Evolutionary conservation across 2,797 vertebrate genomes (phyloP), one percentile per base, ranked within the genome.

Genomic region (Dryobates pubescens): DNA sequence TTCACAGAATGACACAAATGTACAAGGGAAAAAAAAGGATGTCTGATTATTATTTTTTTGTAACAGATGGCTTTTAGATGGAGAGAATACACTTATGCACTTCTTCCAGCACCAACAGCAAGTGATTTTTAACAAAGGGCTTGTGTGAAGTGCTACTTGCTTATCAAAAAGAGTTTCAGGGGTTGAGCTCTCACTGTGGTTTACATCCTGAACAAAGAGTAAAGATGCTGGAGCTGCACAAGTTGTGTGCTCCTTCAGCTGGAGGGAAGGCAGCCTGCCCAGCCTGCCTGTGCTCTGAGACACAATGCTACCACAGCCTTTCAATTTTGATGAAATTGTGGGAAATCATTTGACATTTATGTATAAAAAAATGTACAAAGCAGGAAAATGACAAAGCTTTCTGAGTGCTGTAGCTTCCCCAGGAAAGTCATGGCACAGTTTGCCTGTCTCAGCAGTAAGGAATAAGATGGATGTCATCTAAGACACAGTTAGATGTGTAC

Each of bases 1-100:
- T 88, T 94, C 89, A 27, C 64, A 93, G 93, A 94, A 94, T 59
- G 77, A 94, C 94, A 93, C 89, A 96, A 94, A 96, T 84, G 90
- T 93, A 93, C 54, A 17, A 56, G 27, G 12, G 32, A 64, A 34
- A 64, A 34, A 67, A 94, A 89, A 76, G 82, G 73, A 88, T 14
- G 80, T 5, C 91, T 84, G 93, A 92, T 95, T 91, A 93, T 93
- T 94, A 36, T 36, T 93, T 92, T 79, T 92, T 79, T 57, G 45
- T 79, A 92, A 91, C 9, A 13, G 95, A 95, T 79, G 94, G 93
- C 90, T 95, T 95, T 95, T 93, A 93, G 93, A 89, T 3, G 64
- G 92, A 61, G 68, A 82, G 87, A 92, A 86, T 30, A 93, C 71
- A 26, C 92, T 94, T 1, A 83, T 0, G 70, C 87, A 76, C 64